Evolutionary conservation across 2,888 invertebrate species (phyloP).

Genomic region (Exocentrus adspersus): DNA sequence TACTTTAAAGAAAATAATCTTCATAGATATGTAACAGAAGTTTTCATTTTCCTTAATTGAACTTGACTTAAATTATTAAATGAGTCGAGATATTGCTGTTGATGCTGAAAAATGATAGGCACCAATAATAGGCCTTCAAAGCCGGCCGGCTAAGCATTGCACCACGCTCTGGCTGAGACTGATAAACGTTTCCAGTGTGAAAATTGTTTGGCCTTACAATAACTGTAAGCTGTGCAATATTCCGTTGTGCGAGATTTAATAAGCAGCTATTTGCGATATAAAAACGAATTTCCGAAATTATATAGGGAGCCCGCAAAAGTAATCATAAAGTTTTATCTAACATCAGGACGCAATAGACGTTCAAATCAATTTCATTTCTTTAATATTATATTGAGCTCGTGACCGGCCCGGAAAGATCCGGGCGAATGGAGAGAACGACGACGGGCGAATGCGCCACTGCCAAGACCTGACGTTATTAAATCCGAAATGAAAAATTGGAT

Average conservation of each 20-base stretch:
- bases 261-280: slow-evolving; percentile 23
- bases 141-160: too few species aligned
- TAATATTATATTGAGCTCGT: slow-evolving; percentile 63
- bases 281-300: slow-evolving; percentile 33
- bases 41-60: not conserved
- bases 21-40: not conserved
- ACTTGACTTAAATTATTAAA: too few species aligned
- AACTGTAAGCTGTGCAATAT: slow-evolving; percentile 4
- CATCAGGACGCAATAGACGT: slow-evolving; percentile 43
- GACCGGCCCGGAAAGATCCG: slow-evolving; percentile 51
- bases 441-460: slow-evolving; percentile 43
- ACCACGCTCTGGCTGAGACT: too few species aligned
- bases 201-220: too few species aligned
- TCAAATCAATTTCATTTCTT: slow-evolving; percentile 63
- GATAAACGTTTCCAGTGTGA: too few species aligned
- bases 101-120: too few species aligned
- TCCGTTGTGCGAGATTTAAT: slow-evolving; percentile 19
- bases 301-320: slow-evolving; percentile 52
- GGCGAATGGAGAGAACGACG: too few species aligned
- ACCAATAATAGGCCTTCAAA: too few species aligned
- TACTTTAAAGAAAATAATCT: not conserved
- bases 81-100: too few species aligned
- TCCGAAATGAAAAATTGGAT: slow-evolving; percentile 65
- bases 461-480: slow-evolving; percentile 63
- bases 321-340: slow-evolving; percentile 62